These are phyloP conservation scores for Dipus sagitta DNA, from an alignment of 2,797 vertebrate species.

Conservation along the genomic window DNA sequence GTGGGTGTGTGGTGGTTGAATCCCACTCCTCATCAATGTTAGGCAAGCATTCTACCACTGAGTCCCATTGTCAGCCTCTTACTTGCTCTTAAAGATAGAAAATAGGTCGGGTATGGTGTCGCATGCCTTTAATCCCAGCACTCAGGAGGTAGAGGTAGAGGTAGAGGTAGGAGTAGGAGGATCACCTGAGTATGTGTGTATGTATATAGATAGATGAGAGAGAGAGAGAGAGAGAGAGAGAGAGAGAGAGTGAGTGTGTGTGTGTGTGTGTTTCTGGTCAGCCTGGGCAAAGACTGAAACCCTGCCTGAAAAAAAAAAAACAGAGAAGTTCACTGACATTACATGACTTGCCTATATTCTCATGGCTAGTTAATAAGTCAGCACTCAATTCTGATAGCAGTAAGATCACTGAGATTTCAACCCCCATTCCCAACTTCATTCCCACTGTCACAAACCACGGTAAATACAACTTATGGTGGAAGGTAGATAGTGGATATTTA, in stretches of 20 bases:
- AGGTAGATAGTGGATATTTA: neutral
- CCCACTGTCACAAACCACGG: constrained; percentile 14
- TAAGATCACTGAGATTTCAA: constrained; percentile 17
- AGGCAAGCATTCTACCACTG: neutral
- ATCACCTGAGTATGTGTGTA: no score
- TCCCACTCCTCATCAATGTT: neutral
- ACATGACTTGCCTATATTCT: constrained; percentile 42
- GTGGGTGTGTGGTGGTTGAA: neutral
- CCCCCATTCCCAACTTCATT: neutral
- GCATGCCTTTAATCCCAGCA: no score
- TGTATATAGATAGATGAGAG: no score
- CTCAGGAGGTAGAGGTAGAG: no score
- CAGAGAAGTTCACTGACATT: constrained; percentile 47
- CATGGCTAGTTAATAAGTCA: neutral
- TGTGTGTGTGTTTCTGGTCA: no score
- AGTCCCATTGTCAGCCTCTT: neutral
- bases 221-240: no score
- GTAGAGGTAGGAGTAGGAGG: no score
- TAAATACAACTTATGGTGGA: constrained; percentile 17
- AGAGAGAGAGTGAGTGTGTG: no score
- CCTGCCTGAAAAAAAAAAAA: no score
- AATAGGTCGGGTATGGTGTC: no score
- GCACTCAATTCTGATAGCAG: constrained; percentile 29
- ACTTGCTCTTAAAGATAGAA: neutral
- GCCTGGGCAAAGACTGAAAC: no score